Conservation (phyloP, 2,113 vertebrate genomes). For the Chloropsis hardwickii region DNA sequence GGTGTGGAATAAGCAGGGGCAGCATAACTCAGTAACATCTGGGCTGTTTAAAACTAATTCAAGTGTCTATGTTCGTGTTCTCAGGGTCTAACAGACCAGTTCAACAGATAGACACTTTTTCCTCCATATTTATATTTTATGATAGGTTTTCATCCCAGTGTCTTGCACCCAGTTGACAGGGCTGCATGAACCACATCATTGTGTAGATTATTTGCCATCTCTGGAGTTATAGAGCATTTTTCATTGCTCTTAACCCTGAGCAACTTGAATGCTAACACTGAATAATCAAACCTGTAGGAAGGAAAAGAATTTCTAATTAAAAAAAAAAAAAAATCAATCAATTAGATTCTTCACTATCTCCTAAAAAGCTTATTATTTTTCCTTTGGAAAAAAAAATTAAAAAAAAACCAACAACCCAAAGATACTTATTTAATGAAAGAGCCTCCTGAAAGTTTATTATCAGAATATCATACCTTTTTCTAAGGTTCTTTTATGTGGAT, state of each 20-base stretch:
- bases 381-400: neutral
- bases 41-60: neutral
- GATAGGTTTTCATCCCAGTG: neutral
- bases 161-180: neutral
- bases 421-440: neutral
- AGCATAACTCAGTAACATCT: neutral
- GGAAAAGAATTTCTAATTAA: neutral
- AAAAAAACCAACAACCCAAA: neutral
- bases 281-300: neutral
- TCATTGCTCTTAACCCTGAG: neutral
- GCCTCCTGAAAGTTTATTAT: neutral
- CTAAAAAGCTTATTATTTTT: neutral
- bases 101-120: neutral
- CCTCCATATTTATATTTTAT: neutral
- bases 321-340: neutral
- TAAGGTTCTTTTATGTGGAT: conserved; percentile 13
- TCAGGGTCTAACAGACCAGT: neutral
- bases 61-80: neutral
- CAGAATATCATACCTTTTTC: neutral
- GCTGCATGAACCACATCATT: neutral
- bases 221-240: neutral
- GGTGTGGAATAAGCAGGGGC: neutral
- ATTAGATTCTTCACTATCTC: neutral
- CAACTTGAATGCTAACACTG: neutral
- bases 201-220: neutral